phyloP scores from a whole-genome alignment of 2,113 vertebrate genomes.

The Alligator mississippiensis region DNA sequence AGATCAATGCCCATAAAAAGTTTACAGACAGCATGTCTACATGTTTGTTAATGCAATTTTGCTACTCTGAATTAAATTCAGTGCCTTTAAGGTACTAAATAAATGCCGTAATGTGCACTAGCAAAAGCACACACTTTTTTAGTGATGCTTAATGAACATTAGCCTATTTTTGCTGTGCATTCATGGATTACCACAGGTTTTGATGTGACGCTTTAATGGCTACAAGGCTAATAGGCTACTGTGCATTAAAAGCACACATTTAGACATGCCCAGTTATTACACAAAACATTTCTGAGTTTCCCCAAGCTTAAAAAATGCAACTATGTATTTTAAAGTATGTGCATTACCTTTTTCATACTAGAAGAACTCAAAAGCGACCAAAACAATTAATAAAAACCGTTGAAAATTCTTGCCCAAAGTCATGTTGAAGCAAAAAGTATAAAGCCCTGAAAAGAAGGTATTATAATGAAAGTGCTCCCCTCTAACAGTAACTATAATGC shows the following conservation, averaged over 20 bases:
- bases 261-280: background rate
- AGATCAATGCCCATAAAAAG: background rate
- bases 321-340: background rate
- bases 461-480: rapidly evolving
- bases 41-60: too few relatives aligned
- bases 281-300: background rate
- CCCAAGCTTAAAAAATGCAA: background rate
- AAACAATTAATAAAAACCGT: background rate
- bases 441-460: background rate
- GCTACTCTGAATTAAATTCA: too few relatives aligned
- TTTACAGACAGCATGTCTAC: background rate
- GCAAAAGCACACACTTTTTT: too few relatives aligned
- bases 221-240: too few relatives aligned
- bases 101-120: too few relatives aligned
- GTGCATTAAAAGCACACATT: too few relatives aligned
- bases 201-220: too few relatives aligned
- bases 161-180: too few relatives aligned
- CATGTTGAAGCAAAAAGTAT: background rate
- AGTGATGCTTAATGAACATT: too few relatives aligned
- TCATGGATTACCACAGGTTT: too few relatives aligned
- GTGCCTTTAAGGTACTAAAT: too few relatives aligned
- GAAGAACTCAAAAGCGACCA: background rate
- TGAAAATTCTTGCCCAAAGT: background rate
- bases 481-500: background rate
- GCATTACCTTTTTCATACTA: background rate